A percentile compares a stretch with the other conserved stretches of the same genome.
Evolutionary conservation across 2,797 vertebrate genomes (phyloP).

Genomic region (Halcyon badia): DNA sequence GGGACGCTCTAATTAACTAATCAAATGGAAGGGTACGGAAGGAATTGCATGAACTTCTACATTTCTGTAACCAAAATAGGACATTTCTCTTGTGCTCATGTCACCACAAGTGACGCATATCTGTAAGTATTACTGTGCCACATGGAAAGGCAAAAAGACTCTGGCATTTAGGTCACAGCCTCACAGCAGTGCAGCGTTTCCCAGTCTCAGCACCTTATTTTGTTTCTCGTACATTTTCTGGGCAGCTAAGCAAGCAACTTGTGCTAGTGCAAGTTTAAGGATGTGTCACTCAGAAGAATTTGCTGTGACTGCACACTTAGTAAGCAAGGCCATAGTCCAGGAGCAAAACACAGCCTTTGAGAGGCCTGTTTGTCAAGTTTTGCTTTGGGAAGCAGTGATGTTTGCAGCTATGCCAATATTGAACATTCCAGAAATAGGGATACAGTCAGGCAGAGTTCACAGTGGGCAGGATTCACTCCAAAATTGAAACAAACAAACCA

Average conservation of each 20-base stretch:
- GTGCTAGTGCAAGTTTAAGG: neutral
- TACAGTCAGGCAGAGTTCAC: neutral
- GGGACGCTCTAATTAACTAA: constrained; percentile 4
- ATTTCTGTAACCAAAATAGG: neutral
- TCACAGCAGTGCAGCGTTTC: neutral
- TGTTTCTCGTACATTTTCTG: constrained; percentile 26
- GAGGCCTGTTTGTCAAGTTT: neutral
- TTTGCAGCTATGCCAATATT: rapidly evolving
- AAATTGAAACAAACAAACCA: neutral
- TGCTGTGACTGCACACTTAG: neutral
- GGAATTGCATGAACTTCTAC: neutral
- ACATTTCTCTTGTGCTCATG: neutral
- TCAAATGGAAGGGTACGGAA: neutral
- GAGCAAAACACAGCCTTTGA: neutral
- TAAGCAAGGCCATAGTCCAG: neutral
- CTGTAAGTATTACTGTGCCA: neutral
- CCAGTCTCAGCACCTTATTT: constrained; percentile 46
- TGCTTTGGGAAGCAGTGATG: neutral
- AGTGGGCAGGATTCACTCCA: neutral
- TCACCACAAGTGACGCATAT: constrained; percentile 26
- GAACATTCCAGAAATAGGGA: neutral
- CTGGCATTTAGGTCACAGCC: neutral
- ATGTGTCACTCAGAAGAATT: constrained; percentile 30
- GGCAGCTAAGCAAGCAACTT: constrained; percentile 54
- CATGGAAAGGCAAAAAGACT: neutral